Conservation (phyloP, 1,140 invertebrate species). For the Drosophila willistoni region DNA sequence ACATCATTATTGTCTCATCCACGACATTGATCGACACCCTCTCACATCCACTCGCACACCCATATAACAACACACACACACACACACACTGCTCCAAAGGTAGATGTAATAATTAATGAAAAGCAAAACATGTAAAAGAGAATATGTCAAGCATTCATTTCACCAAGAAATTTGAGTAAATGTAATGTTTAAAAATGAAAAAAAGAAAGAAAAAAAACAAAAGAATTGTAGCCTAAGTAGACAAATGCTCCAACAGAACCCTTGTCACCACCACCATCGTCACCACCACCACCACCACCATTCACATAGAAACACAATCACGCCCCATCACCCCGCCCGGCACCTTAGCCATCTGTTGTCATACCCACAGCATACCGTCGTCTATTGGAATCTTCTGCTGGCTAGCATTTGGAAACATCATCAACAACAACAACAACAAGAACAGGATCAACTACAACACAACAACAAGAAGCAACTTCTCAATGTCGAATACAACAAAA, state of each 20-base stretch:
- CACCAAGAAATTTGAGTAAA: conserved; percentile 45
- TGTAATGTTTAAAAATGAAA: conserved; percentile 37
- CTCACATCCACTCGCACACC: conserved; percentile 30
- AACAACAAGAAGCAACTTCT: conserved; percentile 5
- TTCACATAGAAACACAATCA: conserved; percentile 30
- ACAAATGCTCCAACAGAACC: conserved; percentile 71
- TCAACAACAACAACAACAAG: background rate
- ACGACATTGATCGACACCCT: conserved; percentile 32
- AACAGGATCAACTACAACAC: conserved; percentile 8
- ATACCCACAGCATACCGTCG: conserved; percentile 17
- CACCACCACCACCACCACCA: background rate
- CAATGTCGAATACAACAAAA: conserved; percentile 1
- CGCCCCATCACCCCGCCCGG: conserved; percentile 20
- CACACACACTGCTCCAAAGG: conserved; percentile 74
- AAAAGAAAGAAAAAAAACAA: conserved; percentile 44
- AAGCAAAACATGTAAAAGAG: conserved; percentile 29
- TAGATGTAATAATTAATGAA: conserved; percentile 74
- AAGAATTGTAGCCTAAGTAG: conserved; percentile 78
- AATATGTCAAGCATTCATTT: conserved; percentile 69
- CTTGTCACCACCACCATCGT: background rate
- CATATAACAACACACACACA: conserved; percentile 10
- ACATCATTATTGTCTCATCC: conserved; percentile 44
- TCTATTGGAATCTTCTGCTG: conserved; percentile 40
- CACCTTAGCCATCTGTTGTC: conserved; percentile 20
- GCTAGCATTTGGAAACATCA: conserved; percentile 26